Evolutionary conservation across 2,888 invertebrate species (phyloP).

Genomic region (Torymus texanus): DNA sequence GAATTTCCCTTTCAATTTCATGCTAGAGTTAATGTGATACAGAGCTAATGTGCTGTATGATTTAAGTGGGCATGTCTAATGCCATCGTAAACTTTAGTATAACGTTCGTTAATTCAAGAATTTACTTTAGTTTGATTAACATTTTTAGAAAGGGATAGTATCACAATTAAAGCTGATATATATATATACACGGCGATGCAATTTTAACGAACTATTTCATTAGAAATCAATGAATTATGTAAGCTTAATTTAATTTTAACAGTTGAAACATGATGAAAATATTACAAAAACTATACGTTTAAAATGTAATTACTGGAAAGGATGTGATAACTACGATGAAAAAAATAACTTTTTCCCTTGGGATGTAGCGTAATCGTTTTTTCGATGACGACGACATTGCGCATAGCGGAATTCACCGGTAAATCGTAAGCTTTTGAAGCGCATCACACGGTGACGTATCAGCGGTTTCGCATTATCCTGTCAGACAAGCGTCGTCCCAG

Average conservation of each 20-base stretch:
- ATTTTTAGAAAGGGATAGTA: too few relatives aligned
- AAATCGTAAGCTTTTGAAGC: conserved; percentile 5
- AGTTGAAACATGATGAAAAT: too few relatives aligned
- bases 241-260: too few relatives aligned
- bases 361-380: background rate
- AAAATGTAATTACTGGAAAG: too few relatives aligned
- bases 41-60: background rate
- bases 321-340: too few relatives aligned
- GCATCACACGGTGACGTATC: conserved; percentile 19
- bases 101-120: background rate
- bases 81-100: background rate
- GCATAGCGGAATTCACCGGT: conserved; percentile 4
- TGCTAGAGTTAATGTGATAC: background rate
- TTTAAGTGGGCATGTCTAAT: background rate
- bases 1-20: background rate
- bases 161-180: too few relatives aligned
- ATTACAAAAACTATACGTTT: too few relatives aligned
- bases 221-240: too few relatives aligned
- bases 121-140: background rate
- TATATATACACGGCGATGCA: too few relatives aligned
- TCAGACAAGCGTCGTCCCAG: conserved; percentile 11
- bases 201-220: too few relatives aligned
- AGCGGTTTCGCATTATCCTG: conserved; percentile 22
- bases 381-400: conserved; percentile 24
- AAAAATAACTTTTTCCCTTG: too few relatives aligned